Evolutionary conservation across 2,113 vertebrate species (phyloP).

Genomic region (Haliaeetus leucogaster): DNA sequence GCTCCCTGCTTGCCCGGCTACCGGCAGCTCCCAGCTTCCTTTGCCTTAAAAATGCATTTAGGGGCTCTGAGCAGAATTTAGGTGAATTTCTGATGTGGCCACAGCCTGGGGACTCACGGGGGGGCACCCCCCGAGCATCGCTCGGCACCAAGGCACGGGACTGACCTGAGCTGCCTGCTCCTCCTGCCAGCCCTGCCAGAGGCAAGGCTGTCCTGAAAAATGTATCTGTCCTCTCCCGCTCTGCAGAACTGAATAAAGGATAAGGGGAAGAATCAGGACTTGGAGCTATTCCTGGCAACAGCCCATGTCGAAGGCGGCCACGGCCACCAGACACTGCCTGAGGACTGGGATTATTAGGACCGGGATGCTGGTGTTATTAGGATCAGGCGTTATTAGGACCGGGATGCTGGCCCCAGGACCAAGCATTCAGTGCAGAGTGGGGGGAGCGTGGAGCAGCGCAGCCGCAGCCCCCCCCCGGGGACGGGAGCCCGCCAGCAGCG

Average conservation of each 20-base stretch:
- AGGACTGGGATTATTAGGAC: neutral
- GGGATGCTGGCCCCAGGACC: too few relatives aligned
- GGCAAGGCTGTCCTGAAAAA: neutral
- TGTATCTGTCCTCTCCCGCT: neutral
- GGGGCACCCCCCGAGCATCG: accelerated
- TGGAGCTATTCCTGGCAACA: neutral
- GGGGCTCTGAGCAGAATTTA: neutral
- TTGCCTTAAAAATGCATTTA: neutral
- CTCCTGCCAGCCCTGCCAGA: neutral
- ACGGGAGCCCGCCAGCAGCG: neutral
- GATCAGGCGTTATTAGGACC: neutral
- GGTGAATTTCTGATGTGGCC: accelerated
- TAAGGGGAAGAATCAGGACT: neutral
- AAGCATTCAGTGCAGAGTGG: neutral
- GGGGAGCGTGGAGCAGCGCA: neutral
- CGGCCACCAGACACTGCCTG: neutral
- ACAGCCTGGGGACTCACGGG: neutral
- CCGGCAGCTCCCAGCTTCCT: neutral
- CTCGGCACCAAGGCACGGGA: neutral
- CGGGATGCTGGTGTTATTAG: neutral
- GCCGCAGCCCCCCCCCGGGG: neutral
- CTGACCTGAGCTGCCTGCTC: neutral
- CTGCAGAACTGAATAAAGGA: neutral
- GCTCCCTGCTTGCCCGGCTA: neutral
- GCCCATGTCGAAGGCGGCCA: accelerated